Evolutionary conservation across 2,797 vertebrate species (phyloP), one percentile per base, ranked within the genome.

Genomic region (Poeciliopsis paucimaculata): DNA sequence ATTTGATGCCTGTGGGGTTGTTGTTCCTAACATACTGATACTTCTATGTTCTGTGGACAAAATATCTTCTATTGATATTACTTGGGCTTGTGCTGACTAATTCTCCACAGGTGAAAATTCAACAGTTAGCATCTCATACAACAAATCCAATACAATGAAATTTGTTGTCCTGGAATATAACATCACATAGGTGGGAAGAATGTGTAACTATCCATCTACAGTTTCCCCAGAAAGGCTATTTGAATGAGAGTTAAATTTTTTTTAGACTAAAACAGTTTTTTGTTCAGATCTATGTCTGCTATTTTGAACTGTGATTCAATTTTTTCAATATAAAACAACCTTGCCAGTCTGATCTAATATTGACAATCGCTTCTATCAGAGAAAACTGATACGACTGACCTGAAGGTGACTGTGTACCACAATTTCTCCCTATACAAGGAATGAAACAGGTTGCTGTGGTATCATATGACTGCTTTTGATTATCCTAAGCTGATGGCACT

Each of bases 381-480:
- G 34, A 74, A 79, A 79, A 72, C 75, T 76, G 75, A 85, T 11
- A 45, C 55, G 16, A 46, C 62, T 71, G 77, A 83, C 49, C 80
- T 84, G 89, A 90, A 90, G 88, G 91, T 91, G 87, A 88, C 87
- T 77, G 79, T 71, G 36, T 79, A 68, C 45, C 81, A 84, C 57
- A 45, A 73, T 83, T 87, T 78, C 78, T 76, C 80, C 83, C 85
- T 88, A 88, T 87, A 86, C 84, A 82, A 74, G 90, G 79, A 81
- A 88, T 83, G 77, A 92, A 88, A 86, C 85, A 78, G 86, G 87
- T 82, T 77, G 78, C 68, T 77, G 75, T 89, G 77, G 66, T 77
- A 76, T 89, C 91, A 88, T 87, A 90, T 92, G 92, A 92, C 89
- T 82, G 77, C 64, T 70, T 92, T 91, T 92, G 92, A 94, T 95